Evolutionary conservation across 2,113 vertebrate genomes (phyloP).

Genomic region (Excalfactoria chinensis): DNA sequence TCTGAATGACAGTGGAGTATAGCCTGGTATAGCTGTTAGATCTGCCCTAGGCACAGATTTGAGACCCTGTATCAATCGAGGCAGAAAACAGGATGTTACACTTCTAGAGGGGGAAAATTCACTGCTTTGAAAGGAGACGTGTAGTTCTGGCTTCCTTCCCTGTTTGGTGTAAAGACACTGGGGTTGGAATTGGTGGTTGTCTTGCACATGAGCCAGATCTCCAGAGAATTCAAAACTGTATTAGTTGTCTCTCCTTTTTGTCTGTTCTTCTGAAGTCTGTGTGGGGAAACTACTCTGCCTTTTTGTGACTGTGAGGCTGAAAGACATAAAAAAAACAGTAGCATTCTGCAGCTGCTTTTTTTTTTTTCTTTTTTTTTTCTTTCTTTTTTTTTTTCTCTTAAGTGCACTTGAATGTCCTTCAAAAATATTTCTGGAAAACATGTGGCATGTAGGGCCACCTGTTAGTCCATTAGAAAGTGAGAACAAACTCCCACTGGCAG

Average conservation of each 20-base stretch:
- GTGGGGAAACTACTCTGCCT: not conserved
- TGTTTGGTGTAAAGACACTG: not conserved
- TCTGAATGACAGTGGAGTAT: not conserved
- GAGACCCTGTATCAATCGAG: not conserved
- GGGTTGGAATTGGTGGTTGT: not conserved
- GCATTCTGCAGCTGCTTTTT: constrained; percentile 22
- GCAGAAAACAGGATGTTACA: not conserved
- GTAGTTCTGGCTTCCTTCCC: not conserved
- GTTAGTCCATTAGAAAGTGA: constrained; percentile 46
- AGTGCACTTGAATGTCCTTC: not conserved
- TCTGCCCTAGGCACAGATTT: not conserved
- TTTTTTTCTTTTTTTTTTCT: not conserved
- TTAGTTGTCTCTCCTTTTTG: not conserved
- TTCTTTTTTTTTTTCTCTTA: not conserved
- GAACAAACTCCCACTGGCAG: not conserved
- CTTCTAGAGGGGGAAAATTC: not conserved
- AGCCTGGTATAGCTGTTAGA: not conserved
- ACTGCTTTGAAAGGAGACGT: not conserved
- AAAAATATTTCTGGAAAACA: constrained; percentile 34
- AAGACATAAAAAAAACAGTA: constrained; percentile 5
- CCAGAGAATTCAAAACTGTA: not conserved
- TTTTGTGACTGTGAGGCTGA: not conserved
- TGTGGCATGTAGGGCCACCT: constrained; percentile 19
- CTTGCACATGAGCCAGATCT: not conserved
- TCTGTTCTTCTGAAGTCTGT: not conserved